These are phyloP conservation scores for Ganaspis brasiliensis DNA, from an alignment of 2,888 invertebrate genomes.

Conservation along the genomic window DNA sequence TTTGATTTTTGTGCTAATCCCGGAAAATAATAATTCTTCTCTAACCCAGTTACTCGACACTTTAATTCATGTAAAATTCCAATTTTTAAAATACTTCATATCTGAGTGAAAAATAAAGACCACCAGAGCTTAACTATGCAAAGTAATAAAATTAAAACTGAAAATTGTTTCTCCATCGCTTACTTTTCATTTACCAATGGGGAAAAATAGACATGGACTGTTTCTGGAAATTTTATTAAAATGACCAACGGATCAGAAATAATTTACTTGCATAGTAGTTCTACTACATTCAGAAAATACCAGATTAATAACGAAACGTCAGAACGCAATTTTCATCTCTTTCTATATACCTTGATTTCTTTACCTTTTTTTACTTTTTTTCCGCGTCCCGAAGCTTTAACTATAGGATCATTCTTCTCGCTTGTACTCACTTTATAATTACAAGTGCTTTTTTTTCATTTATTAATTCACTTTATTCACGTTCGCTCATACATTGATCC, in stretches of 20 bases:
- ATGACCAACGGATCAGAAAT: not conserved
- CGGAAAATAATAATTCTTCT: no score
- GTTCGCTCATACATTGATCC: constrained; percentile 33
- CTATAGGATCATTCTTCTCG: constrained; percentile 15
- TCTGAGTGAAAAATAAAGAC: not conserved
- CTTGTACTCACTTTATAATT: not conserved
- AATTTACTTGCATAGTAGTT: not conserved
- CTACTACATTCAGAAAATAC: not conserved
- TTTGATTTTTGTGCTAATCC: no score
- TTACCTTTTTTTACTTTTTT: constrained; percentile 15
- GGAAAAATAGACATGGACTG: not conserved
- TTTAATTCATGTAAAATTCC: no score
- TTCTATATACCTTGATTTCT: not conserved
- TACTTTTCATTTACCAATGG: not conserved
- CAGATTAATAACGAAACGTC: constrained; percentile 7
- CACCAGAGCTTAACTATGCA: not conserved
- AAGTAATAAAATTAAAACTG: not conserved
- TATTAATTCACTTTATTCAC: constrained; percentile 31
- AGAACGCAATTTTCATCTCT: not conserved
- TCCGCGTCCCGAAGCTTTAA: constrained; percentile 2
- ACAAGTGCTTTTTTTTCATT: constrained; percentile 35
- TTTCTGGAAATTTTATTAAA: not conserved
- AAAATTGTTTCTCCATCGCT: constrained; percentile 1
- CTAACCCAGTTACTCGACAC: no score
- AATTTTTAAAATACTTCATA: not conserved